Evolutionary conservation across 2,888 invertebrate species (phyloP).

Genomic region (Nemurella pictetii): DNA sequence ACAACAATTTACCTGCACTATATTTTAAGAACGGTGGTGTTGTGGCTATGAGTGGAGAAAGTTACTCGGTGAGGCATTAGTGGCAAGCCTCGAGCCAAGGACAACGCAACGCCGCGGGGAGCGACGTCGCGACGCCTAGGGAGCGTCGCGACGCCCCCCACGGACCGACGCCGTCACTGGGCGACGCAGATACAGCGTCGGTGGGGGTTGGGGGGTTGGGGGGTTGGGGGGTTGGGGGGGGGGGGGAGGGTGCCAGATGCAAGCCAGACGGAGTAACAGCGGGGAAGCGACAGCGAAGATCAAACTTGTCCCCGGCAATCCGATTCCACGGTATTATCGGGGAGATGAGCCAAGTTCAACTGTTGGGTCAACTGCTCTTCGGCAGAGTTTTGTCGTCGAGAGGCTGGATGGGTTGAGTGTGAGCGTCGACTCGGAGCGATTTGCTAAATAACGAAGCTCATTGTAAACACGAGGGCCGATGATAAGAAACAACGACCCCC

Average conservation of each 20-base stretch:
- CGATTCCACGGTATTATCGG: neutral
- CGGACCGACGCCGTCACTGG: neutral
- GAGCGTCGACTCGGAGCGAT: too few species aligned
- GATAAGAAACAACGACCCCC: neutral
- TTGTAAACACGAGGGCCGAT: neutral
- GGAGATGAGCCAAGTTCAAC: neutral
- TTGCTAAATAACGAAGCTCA: neutral
- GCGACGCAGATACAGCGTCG: constrained; percentile 2
- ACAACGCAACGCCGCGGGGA: neutral
- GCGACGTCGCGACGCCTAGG: neutral
- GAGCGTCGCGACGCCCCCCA: neutral
- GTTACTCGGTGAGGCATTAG: too few species aligned
- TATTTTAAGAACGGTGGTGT: too few species aligned
- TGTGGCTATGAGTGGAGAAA: too few species aligned
- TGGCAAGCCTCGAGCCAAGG: too few species aligned
- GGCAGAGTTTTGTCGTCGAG: neutral
- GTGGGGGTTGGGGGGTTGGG: too few species aligned
- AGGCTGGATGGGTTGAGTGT: neutral
- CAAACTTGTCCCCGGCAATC: neutral
- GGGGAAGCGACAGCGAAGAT: constrained; percentile 2
- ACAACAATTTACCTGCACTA: too few species aligned
- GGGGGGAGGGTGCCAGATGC: neutral
- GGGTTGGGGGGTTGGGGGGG: neutral
- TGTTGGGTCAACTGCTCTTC: neutral
- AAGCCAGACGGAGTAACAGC: constrained; percentile 26